Evolutionary conservation across 2,888 invertebrate genomes (phyloP).

Genomic region (Zhengitettix transpicula): DNA sequence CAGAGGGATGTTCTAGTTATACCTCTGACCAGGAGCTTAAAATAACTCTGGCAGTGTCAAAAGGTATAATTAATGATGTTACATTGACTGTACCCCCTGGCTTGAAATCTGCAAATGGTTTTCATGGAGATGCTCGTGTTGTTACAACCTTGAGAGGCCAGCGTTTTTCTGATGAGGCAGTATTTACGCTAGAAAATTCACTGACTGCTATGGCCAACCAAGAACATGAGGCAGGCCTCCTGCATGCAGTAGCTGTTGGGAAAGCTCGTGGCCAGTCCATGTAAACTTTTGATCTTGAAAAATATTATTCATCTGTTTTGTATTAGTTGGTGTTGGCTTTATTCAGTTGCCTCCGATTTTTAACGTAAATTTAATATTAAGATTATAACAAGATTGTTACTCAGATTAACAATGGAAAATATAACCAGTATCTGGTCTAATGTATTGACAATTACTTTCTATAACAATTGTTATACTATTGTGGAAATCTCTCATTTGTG

Average conservation of each 20-base stretch:
- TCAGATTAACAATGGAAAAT: no score
- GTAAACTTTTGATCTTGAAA: no score
- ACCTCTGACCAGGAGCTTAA: slow-evolving; percentile 30
- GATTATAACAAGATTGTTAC: no score
- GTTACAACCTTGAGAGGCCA: slow-evolving; percentile 47
- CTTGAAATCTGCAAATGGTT: slow-evolving; percentile 34
- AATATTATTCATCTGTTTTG: no score
- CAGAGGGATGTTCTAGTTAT: slow-evolving; percentile 14
- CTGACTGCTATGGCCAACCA: slow-evolving; percentile 17
- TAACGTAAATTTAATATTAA: no score
- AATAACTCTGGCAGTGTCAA: slow-evolving; percentile 45
- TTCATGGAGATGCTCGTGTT: slow-evolving; percentile 45
- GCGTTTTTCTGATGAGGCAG: slow-evolving; percentile 44
- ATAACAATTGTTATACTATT: no score
- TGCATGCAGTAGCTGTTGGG: neutral
- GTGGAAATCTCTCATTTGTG: no score
- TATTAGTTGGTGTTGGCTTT: no score
- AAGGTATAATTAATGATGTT: slow-evolving; percentile 47
- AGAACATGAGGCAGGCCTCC: neutral
- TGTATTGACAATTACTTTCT: no score
- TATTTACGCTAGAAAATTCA: slow-evolving; percentile 35
- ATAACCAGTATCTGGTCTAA: no score
- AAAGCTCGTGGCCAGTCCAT: neutral
- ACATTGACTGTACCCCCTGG: slow-evolving; percentile 45
- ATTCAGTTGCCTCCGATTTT: no score